A percentile compares a stretch with the other conserved stretches of the same genome.
Evolutionary conservation across 1,140 invertebrate genomes (phyloP).

Genomic region (Saccostrea echinata): DNA sequence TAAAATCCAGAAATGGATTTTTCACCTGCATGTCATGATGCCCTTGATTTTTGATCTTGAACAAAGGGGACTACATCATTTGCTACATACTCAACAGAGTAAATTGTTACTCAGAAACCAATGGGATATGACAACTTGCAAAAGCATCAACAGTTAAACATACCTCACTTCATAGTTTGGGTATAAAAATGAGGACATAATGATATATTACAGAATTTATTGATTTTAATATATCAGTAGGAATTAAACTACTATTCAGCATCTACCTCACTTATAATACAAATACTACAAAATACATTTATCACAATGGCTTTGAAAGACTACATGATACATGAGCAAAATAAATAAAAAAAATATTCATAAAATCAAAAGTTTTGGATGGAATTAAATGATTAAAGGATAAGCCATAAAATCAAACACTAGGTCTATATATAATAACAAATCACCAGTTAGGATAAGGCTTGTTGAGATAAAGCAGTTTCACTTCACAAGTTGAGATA

Average conservation of each 20-base stretch:
- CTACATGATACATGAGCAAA: conserved; percentile 32
- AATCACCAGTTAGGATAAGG: neutral
- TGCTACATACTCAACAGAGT: too few relatives aligned
- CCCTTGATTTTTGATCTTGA: too few relatives aligned
- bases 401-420: conserved; percentile 29
- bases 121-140: too few relatives aligned
- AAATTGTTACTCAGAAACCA: too few relatives aligned
- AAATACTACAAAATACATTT: conserved; percentile 28
- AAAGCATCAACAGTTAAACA: too few relatives aligned
- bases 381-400: conserved; percentile 21
- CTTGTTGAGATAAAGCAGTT: too few relatives aligned
- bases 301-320: conserved; percentile 38
- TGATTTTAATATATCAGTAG: conserved; percentile 26
- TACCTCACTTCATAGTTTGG: too few relatives aligned
- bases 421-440: neutral
- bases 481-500: too few relatives aligned
- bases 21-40: too few relatives aligned
- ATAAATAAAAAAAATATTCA: conserved; percentile 32
- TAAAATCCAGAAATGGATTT: too few relatives aligned
- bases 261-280: conserved; percentile 23
- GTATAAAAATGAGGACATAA: neutral
- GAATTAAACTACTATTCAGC: conserved; percentile 7
- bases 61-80: too few relatives aligned
- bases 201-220: conserved; percentile 26
- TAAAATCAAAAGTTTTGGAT: conserved; percentile 29